Base-by-base conservation (phyloP, 2,113 vertebrate species). In the Actinemys pallida region DNA sequence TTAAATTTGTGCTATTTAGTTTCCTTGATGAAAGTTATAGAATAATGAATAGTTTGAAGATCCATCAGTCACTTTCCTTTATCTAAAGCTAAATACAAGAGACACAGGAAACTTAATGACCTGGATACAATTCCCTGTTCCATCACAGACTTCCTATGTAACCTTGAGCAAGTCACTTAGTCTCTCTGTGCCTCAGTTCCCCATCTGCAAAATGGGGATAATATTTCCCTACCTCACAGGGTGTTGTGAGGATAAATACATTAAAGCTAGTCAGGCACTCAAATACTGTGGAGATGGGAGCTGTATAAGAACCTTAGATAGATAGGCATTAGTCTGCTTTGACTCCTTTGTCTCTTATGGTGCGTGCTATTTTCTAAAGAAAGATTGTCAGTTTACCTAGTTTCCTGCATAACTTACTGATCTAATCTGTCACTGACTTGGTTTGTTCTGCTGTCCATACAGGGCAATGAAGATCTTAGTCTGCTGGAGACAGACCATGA, bases 401-500 rank as follows among this genome's bases (percentile, higher is more conserved):
- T 69, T 88, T 91, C 12, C 1, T 54, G 6, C 0, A 0, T 25
- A 84, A 88, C 2, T n/a, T 80, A 45, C 29, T 72, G 1, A 3
- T 62, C 0, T 85, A 6, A 2, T 85, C 27, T 17, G 42, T 35
- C 2, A 1, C 57, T 92, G 39, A 82, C 81, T 87, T 54, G 87
- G 29, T 11, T 57, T 47, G 12, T 17, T 2, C 31, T 85, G 27
- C 42, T 94, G 20, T 75, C 57, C n/a, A 0, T 2, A 0, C 49
- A 98, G 98, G 92, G 25, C 47, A 91, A 88, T 17, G 54, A 65
- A 29, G 96, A 95, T 10, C 47, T n/a, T 89, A 93, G 31, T 62
- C 29, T 29, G 2, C 6, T 83, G 47, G 88, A 86, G 57, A 24
- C 5, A 2, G 95, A 96, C 19, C 90, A 72, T 3, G 93, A 97